phyloP scores from a whole-genome alignment of 2,797 vertebrate genomes.

The Amblyopsis hoosieri region DNA sequence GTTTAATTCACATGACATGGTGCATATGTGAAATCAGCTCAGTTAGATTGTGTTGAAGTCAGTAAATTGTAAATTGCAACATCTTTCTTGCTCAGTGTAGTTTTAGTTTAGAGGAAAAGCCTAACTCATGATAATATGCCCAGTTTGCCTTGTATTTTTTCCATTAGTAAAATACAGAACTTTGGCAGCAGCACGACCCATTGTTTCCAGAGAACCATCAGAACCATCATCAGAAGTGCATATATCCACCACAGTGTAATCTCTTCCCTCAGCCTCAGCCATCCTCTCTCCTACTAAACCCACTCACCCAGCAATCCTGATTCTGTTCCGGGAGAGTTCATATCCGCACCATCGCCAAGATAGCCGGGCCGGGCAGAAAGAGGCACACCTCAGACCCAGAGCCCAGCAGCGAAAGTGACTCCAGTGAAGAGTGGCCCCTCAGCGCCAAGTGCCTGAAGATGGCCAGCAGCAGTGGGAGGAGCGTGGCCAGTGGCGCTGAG shows the following conservation, averaged over 20 bases:
- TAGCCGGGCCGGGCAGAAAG: conserved; percentile 98
- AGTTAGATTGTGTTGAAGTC: no score
- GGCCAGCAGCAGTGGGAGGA: conserved; percentile 81
- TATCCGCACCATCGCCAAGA: conserved; percentile 95
- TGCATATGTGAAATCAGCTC: no score
- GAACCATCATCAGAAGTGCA: neutral
- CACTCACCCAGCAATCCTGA: conserved; percentile 72
- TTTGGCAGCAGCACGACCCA: no score
- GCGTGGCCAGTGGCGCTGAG: conserved; percentile 61
- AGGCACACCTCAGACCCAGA: conserved; percentile 98
- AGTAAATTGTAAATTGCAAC: no score
- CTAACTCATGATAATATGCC: no score
- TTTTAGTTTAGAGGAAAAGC: no score
- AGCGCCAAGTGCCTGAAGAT: conserved; percentile 96
- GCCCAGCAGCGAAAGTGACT: conserved; percentile 87
- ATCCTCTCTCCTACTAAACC: conserved; percentile 36
- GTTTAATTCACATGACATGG: no score
- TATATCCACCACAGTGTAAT: neutral
- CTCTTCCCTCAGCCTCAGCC: conserved; percentile 19
- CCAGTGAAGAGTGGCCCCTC: conserved; percentile 87
- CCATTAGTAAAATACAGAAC: no score
- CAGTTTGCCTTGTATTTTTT: no score
- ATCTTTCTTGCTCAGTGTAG: no score
- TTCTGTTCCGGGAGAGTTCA: conserved; percentile 89
- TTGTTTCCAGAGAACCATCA: neutral